phyloP scores from a whole-genome alignment of 37 sponge, comb jelly and placozoan species.

The Beroe ovata region DNA sequence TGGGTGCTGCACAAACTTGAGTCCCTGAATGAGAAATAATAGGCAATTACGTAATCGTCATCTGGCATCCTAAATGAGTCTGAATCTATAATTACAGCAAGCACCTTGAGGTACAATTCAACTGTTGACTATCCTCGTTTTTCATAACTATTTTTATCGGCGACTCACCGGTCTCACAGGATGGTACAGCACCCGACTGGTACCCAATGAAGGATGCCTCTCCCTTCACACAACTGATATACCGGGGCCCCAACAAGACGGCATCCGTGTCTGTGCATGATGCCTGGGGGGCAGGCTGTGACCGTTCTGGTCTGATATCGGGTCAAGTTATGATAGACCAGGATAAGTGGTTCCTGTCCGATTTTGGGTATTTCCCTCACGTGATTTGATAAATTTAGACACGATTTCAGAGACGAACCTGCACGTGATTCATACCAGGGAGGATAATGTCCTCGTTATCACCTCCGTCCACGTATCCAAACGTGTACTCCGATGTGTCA shows the following conservation, averaged over 20 bases:
- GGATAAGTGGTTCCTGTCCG: too few species aligned
- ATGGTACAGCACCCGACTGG: not conserved
- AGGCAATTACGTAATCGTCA: too few species aligned
- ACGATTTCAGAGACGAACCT: not conserved
- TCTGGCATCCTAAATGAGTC: too few species aligned
- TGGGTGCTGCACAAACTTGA: not conserved
- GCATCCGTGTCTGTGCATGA: not conserved
- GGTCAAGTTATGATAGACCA: too few species aligned
- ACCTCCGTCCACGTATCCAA: not conserved
- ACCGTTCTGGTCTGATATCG: too few species aligned
- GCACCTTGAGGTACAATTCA: too few species aligned
- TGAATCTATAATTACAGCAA: too few species aligned
- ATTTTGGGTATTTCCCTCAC: too few species aligned
- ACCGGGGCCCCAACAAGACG: slow-evolving; percentile 10
- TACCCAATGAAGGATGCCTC: not conserved
- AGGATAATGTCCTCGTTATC: not conserved
- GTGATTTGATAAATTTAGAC: too few species aligned
- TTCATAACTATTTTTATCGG: too few species aligned
- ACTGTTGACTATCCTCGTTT: too few species aligned
- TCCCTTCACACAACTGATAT: slow-evolving; percentile 3
- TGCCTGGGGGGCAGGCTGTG: slow-evolving; percentile 15
- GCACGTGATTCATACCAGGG: not conserved
- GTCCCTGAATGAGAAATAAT: too few species aligned
- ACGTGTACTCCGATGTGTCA: not conserved
- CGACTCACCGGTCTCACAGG: slow-evolving; percentile 1